phyloP scores from a whole-genome alignment of 1,140 invertebrate species.

The Cepaea nemoralis region DNA sequence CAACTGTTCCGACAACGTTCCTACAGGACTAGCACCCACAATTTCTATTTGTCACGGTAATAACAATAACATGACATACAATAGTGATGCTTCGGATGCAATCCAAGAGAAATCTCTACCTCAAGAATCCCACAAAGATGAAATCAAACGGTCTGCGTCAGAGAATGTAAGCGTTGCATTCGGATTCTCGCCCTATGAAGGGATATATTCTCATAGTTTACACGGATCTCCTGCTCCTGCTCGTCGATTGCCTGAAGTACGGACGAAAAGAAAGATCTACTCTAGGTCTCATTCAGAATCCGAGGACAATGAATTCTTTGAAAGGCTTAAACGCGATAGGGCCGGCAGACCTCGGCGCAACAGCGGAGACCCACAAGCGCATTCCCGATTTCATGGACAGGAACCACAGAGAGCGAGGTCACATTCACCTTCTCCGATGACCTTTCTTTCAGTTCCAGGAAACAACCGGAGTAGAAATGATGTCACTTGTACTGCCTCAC shows the following conservation, averaged over 20 bases:
- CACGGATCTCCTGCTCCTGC: conserved; percentile 13
- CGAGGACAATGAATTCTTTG: neutral
- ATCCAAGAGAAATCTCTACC: too few species aligned
- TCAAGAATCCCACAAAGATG: neutral
- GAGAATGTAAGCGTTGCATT: neutral
- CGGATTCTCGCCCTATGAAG: neutral
- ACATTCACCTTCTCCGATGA: neutral
- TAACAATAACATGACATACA: conserved; percentile 17
- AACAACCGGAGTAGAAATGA: neutral
- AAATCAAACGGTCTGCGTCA: conserved; percentile 22
- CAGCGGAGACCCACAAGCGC: conserved; percentile 20
- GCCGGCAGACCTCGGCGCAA: neutral
- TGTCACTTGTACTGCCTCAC: neutral
- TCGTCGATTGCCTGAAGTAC: neutral
- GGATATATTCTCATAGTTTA: neutral
- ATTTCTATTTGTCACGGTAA: neutral
- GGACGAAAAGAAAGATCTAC: conserved; percentile 9
- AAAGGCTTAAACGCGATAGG: neutral
- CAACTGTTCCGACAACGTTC: neutral
- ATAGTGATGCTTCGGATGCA: neutral
- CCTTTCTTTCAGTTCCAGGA: conserved; percentile 4
- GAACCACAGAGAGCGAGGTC: neutral
- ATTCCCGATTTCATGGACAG: neutral
- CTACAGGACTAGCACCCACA: neutral
- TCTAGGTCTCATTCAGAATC: conserved; percentile 19